Evolutionary conservation across 1,140 invertebrate genomes (phyloP).

Genomic region (Rhopalosiphum padi): DNA sequence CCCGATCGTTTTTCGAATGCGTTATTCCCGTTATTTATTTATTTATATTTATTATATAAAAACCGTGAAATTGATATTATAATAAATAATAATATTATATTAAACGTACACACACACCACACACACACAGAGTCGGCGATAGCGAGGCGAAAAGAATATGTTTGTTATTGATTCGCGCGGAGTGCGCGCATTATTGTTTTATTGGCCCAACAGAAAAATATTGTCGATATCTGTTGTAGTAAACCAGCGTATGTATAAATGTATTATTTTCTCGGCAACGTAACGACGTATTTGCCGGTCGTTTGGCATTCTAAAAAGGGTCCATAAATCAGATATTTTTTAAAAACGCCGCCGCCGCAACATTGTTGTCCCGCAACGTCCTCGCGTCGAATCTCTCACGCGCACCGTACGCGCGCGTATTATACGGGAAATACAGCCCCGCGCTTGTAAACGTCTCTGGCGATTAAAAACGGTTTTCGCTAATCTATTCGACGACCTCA

Average conservation of each 20-base stretch:
- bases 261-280: constrained; percentile 2
- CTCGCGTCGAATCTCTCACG: background rate
- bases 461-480: constrained; percentile 26
- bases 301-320: constrained; percentile 49
- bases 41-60: too few species aligned
- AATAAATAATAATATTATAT: background rate
- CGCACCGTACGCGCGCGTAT: background rate
- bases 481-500: background rate
- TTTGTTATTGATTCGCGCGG: background rate
- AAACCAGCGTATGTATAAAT: background rate
- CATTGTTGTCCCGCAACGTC: background rate
- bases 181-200: constrained; percentile 11
- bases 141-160: background rate
- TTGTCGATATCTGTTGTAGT: background rate
- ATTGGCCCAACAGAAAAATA: constrained; percentile 22
- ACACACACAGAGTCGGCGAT: background rate
- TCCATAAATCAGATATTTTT: constrained; percentile 52
- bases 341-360: background rate
- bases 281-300: constrained; percentile 43
- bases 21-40: too few species aligned
- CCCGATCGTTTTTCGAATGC: background rate
- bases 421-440: background rate
- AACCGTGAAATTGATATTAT: background rate
- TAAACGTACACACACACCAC: background rate
- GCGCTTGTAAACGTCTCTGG: background rate